Percentiles rank a stretch among this genome's conserved stretches.
Conservation (phyloP, 2,113 vertebrate genomes). For the Anser cygnoides region DNA sequence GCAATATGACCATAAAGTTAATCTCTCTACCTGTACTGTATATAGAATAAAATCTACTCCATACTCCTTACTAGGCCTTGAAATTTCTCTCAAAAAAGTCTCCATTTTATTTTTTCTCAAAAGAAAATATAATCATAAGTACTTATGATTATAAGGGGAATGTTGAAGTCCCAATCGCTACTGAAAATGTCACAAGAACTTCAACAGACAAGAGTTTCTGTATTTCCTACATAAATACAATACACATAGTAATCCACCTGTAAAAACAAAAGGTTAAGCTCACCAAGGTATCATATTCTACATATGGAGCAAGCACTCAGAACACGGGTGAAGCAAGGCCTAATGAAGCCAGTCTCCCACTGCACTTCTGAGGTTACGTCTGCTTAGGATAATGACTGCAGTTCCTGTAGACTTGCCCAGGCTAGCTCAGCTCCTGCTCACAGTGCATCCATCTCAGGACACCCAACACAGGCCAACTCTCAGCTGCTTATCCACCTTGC, state of each 20-base stretch:
- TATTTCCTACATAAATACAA: not conserved
- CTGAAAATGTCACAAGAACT: not conserved
- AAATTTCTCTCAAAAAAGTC: not conserved
- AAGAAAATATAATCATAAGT: not conserved
- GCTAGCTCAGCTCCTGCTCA: not conserved
- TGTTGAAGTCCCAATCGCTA: not conserved
- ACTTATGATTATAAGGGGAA: no score
- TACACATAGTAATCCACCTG: not conserved
- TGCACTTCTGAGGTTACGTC: not conserved
- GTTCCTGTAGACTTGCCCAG: constrained; percentile 15
- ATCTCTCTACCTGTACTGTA: not conserved
- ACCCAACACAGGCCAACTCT: not conserved
- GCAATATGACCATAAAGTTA: not conserved
- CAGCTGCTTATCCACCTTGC: not conserved
- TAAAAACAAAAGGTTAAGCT: not conserved
- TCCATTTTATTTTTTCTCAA: not conserved
- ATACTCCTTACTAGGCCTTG: not conserved
- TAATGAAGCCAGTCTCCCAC: not conserved
- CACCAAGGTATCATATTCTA: not conserved
- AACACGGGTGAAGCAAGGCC: not conserved
- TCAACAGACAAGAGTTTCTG: not conserved
- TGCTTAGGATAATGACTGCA: not conserved
- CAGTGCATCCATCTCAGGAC: not conserved
- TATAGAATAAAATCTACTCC: not conserved
- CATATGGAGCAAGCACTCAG: not conserved